Evolutionary conservation across 2,888 invertebrate genomes (phyloP).

Genomic region (Drosophila subsilvestris): DNA sequence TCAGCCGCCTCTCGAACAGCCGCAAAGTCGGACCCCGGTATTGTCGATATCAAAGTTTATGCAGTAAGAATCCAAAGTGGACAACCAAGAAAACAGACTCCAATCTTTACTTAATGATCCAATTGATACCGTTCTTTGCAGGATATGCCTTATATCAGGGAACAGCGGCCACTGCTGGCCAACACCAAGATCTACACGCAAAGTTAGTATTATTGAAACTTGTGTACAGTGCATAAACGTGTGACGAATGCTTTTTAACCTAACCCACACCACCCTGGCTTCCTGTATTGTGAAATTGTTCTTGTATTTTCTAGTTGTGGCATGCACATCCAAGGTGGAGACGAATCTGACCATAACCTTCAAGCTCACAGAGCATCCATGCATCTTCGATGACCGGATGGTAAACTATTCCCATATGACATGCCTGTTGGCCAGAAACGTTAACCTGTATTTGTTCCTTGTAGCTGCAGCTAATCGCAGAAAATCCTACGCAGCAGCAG

Average conservation of each 20-base stretch:
- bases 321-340: conserved; percentile 83
- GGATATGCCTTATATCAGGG: conserved; percentile 69
- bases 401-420: conserved; percentile 42
- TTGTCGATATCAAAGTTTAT: conserved; percentile 52
- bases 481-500: conserved; percentile 33
- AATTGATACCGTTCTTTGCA: conserved; percentile 30
- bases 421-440: neutral
- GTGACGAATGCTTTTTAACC: conserved; percentile 36
- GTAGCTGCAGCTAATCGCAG: conserved; percentile 53
- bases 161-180: conserved; percentile 88
- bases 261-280: neutral
- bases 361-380: conserved; percentile 86
- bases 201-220: conserved; percentile 85
- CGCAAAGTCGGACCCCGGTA: conserved; percentile 63
- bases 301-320: conserved; percentile 81
- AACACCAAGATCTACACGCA: conserved; percentile 89
- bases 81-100: conserved; percentile 17
- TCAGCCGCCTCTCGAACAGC: conserved; percentile 21
- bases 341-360: conserved; percentile 85
- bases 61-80: conserved; percentile 51
- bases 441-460: conserved; percentile 1
- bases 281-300: neutral
- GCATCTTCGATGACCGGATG: conserved; percentile 85
- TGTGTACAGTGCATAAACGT: conserved; percentile 24
- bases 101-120: conserved; percentile 14